Percentiles rank a stretch among this genome's conserved stretches.
phyloP scores from a whole-genome alignment of 2,113 vertebrate genomes.

The Ramphastos sulfuratus region DNA sequence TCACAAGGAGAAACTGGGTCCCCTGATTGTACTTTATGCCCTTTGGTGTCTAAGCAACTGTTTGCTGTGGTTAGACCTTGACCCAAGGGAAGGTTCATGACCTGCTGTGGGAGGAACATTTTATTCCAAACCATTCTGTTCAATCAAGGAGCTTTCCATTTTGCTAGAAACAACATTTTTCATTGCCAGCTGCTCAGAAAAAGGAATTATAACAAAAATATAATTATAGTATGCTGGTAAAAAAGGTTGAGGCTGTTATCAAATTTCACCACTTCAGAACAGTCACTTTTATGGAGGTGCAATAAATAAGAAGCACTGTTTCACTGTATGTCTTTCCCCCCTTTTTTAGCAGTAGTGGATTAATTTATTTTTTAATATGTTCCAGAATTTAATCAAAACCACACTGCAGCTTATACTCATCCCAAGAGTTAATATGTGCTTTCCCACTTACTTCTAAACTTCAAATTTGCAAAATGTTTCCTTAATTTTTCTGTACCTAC shows the following conservation, averaged over 20 bases:
- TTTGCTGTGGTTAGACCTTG: not conserved
- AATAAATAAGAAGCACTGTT: not conserved
- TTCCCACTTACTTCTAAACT: not conserved
- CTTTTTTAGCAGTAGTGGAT: not conserved
- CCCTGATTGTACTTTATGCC: not conserved
- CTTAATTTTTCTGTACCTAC: not conserved
- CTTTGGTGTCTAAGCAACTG: not conserved
- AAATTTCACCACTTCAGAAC: not conserved
- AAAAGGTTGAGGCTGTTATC: not conserved
- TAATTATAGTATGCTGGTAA: not conserved
- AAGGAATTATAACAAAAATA: not conserved
- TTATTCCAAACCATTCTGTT: not conserved
- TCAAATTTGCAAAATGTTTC: not conserved
- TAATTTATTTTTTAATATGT: not conserved
- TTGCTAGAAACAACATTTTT: not conserved
- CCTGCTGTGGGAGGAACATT: not conserved
- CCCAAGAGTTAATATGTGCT: not conserved
- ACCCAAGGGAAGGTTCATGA: not conserved
- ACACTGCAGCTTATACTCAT: not conserved
- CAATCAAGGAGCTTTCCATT: not conserved
- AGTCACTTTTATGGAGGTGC: not conserved
- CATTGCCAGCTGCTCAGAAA: not conserved
- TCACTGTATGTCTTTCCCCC: not conserved
- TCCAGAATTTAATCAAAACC: not conserved
- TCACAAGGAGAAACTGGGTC: not conserved